phyloP scores from a whole-genome alignment of 2,888 invertebrate genomes.

The Cryptocheilus praepositus region DNA sequence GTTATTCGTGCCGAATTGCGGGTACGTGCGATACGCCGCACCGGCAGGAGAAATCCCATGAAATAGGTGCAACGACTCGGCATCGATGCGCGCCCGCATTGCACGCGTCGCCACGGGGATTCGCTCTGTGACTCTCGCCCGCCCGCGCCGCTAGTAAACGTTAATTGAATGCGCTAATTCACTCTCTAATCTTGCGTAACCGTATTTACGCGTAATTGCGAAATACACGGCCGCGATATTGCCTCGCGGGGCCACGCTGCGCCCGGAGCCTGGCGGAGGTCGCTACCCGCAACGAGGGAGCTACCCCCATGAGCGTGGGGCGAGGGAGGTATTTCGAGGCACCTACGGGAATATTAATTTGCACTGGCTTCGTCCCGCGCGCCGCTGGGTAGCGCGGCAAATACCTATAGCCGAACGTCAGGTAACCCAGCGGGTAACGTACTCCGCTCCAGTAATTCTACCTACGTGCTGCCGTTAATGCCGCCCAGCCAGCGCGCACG shows the following conservation, averaged over 20 bases:
- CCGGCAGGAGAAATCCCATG: slow-evolving; percentile 59
- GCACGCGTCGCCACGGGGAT: not conserved
- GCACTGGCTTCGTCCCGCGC: slow-evolving; percentile 26
- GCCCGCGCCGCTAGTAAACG: slow-evolving; percentile 59
- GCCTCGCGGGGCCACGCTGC: slow-evolving; percentile 37
- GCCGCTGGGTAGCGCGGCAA: slow-evolving; percentile 28
- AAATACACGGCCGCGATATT: slow-evolving; percentile 66
- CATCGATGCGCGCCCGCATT: slow-evolving; percentile 23
- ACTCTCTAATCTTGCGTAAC: slow-evolving; percentile 69
- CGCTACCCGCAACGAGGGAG: slow-evolving; percentile 8
- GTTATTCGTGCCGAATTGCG: slow-evolving; percentile 39
- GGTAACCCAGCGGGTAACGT: slow-evolving; percentile 39
- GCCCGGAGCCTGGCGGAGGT: slow-evolving; percentile 37
- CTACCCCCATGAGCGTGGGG: not conserved
- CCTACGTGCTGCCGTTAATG: slow-evolving; percentile 8
- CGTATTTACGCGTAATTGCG: slow-evolving; percentile 70
- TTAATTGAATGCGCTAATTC: slow-evolving; percentile 73
- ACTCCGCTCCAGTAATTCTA: slow-evolving; percentile 12
- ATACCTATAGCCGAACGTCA: slow-evolving; percentile 43
- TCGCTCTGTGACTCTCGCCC: not conserved
- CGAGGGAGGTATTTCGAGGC: slow-evolving; percentile 40
- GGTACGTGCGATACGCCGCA: slow-evolving; percentile 31
- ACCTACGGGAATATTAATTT: slow-evolving; percentile 57
- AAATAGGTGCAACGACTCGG: slow-evolving; percentile 57
- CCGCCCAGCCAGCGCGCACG: not conserved